Evolutionary conservation across 1,140 invertebrate genomes (phyloP).

Genomic region (Drusus annulatus): DNA sequence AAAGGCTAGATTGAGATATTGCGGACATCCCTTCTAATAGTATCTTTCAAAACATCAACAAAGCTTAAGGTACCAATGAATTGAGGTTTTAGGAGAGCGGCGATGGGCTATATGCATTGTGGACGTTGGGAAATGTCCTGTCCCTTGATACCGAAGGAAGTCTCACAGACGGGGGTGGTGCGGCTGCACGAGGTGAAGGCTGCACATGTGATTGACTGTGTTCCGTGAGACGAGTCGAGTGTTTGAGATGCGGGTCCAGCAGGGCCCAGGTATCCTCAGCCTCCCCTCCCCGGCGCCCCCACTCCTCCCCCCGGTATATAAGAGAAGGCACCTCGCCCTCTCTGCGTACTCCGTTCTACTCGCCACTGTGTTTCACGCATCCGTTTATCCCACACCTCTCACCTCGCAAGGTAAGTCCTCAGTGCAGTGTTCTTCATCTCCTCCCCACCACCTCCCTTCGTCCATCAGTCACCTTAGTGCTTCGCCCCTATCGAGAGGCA

Average conservation of each 20-base stretch:
- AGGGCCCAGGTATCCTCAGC: constrained; percentile 23
- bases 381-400: not conserved
- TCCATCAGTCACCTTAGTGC: not conserved
- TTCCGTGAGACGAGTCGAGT: not conserved
- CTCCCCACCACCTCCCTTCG: not conserved
- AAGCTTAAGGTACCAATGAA: too few species aligned
- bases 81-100: too few species aligned
- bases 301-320: constrained; percentile 32
- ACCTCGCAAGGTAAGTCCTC: constrained; percentile 11
- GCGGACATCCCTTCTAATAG: too few species aligned
- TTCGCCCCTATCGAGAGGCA: not conserved
- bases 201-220: not conserved
- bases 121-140: too few species aligned
- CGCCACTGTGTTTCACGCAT: constrained; percentile 1
- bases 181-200: not conserved
- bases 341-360: constrained; percentile 33
- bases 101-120: too few species aligned
- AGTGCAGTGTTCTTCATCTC: constrained; percentile 11
- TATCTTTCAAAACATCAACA: too few species aligned
- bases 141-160: too few species aligned
- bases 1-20: too few species aligned
- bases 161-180: not conserved
- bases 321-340: constrained; percentile 25
- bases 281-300: constrained; percentile 16
- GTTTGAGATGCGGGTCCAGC: not conserved